Percentiles rank a stretch among this genome's conserved stretches.
phyloP scores from a whole-genome alignment of 2,797 vertebrate genomes.

The Myotis myotis region DNA sequence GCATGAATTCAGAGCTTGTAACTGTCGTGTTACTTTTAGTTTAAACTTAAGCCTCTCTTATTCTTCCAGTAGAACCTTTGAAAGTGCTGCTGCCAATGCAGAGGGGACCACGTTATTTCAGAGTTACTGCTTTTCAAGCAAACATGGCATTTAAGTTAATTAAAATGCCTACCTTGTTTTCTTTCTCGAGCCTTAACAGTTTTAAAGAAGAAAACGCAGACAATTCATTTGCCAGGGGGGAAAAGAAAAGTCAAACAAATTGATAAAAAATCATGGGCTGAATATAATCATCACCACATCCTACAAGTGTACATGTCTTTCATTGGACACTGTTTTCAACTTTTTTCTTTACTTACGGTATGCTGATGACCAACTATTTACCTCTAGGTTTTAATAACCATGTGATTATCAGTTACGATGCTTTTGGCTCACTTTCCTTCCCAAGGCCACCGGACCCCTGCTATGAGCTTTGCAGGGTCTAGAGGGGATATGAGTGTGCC shows the following conservation, averaged over 20 bases:
- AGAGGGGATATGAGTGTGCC: background rate
- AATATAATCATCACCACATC: constrained; percentile 52
- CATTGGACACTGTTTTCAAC: constrained; percentile 45
- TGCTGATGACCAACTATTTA: background rate
- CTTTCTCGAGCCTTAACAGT: constrained; percentile 55
- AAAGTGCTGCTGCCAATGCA: constrained; percentile 73
- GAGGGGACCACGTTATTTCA: constrained; percentile 66
- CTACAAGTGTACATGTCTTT: constrained; percentile 36
- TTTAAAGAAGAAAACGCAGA: constrained; percentile 72
- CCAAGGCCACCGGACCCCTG: background rate
- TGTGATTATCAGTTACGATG: background rate
- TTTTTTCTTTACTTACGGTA: constrained; percentile 12
- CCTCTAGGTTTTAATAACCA: constrained; percentile 20
- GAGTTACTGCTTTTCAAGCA: constrained; percentile 71
- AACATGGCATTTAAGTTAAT: constrained; percentile 78
- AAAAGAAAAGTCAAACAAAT: constrained; percentile 68
- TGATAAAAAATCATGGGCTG: constrained; percentile 62
- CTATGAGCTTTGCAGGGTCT: background rate
- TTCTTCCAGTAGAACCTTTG: constrained; percentile 69
- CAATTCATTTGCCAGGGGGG: constrained; percentile 56
- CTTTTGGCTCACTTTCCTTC: background rate
- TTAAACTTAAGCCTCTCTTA: constrained; percentile 75
- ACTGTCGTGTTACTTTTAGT: constrained; percentile 78
- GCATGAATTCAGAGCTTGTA: constrained; percentile 75
- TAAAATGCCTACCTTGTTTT: constrained; percentile 79